A percentile compares a stretch with the other conserved stretches of the same genome.
Conservation (phyloP, 92 coral and sea anemone genomes). For the Metridium senile region DNA sequence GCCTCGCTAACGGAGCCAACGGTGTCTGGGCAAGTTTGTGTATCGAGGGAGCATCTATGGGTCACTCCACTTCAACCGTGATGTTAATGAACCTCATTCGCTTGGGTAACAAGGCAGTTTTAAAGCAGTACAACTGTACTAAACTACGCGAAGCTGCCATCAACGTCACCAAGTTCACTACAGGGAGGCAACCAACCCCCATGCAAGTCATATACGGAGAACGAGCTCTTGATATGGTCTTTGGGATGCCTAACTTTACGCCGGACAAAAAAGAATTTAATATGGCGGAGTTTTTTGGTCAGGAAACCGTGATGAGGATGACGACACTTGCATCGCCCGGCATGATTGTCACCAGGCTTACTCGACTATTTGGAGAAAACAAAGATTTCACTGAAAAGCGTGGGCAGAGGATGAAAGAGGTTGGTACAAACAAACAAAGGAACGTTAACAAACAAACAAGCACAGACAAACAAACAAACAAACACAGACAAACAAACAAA, state of each 20-base stretch:
- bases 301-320: slow-evolving; percentile 69
- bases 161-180: slow-evolving; percentile 60
- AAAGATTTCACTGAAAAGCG: slow-evolving; percentile 66
- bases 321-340: slow-evolving; percentile 62
- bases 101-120: slow-evolving; percentile 54
- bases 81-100: slow-evolving; percentile 73
- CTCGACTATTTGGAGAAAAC: slow-evolving; percentile 61
- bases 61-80: slow-evolving; percentile 71
- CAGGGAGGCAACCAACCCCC: slow-evolving; percentile 59
- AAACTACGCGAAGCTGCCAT: slow-evolving; percentile 71
- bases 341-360: slow-evolving; percentile 63
- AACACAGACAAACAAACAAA: too few species aligned
- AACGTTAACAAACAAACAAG: not conserved
- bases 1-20: slow-evolving; percentile 73
- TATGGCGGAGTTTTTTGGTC: slow-evolving; percentile 77
- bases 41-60: slow-evolving; percentile 80
- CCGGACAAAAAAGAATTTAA: slow-evolving; percentile 65
- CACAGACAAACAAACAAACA: too few species aligned
- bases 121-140: slow-evolving; percentile 52
- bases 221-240: slow-evolving; percentile 74
- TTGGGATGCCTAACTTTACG: slow-evolving; percentile 47
- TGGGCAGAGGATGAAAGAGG: slow-evolving; percentile 57
- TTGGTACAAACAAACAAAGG: not conserved
- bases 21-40: slow-evolving; percentile 87
- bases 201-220: slow-evolving; percentile 70